These are phyloP conservation scores for Idaea dimidiata DNA, from an alignment of 2,888 invertebrate genomes.

Conservation along the genomic window DNA sequence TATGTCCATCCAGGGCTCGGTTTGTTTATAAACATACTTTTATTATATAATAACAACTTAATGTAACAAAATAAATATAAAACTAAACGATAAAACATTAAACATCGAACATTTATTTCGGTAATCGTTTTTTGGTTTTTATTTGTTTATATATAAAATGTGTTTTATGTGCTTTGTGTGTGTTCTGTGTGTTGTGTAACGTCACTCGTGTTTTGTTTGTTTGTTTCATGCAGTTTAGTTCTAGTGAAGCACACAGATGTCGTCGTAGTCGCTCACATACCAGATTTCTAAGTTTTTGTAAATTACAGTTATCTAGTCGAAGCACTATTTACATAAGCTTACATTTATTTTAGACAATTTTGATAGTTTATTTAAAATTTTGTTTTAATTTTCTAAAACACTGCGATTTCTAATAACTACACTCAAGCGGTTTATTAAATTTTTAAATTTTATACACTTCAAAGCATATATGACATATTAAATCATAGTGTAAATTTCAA, in stretches of 20 bases:
- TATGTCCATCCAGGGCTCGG: conserved; percentile 74
- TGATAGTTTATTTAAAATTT: not conserved
- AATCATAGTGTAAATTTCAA: no score
- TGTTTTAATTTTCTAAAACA: not conserved
- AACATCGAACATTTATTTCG: conserved; percentile 59
- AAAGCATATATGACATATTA: not conserved
- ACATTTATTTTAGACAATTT: conserved; percentile 28
- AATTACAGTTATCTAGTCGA: conserved; percentile 44
- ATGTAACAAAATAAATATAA: conserved; percentile 44
- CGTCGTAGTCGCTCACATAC: conserved; percentile 77
- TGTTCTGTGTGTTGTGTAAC: conserved; percentile 46
- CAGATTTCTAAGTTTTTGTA: conserved; percentile 55
- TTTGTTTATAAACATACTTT: conserved; percentile 43
- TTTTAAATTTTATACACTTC: not conserved
- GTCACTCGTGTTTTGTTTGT: conserved; percentile 54
- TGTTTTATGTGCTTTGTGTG: conserved; percentile 44
- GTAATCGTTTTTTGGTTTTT: conserved; percentile 36
- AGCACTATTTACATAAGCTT: conserved; percentile 51
- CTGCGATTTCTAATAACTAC: not conserved
- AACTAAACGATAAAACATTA: conserved; percentile 41
- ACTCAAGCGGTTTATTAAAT: conserved; percentile 1
- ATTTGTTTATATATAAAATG: conserved; percentile 32
- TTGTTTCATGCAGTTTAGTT: conserved; percentile 60
- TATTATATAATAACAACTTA: conserved; percentile 43
- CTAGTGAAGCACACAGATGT: conserved; percentile 71